Conservation (phyloP, 2,888 invertebrate species). For the Thumatha senex region DNA sequence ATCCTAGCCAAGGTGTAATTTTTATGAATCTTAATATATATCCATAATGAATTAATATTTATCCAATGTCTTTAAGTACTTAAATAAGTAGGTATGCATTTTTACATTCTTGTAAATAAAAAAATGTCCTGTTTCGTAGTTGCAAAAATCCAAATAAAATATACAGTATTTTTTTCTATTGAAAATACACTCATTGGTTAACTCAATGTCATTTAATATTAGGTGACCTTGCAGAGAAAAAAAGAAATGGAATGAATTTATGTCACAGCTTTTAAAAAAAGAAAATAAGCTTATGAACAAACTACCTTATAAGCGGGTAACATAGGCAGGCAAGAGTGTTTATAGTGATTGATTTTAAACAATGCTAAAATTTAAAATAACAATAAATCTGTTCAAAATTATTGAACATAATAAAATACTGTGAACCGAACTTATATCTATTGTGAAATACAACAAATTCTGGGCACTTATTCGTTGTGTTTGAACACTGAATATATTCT, state of each 20-base stretch:
- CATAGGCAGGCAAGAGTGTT: conserved; percentile 68
- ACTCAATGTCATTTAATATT: too few relatives aligned
- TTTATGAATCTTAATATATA: too few relatives aligned
- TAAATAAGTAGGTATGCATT: too few relatives aligned
- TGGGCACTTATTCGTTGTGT: conserved; percentile 67
- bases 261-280: conserved; percentile 13
- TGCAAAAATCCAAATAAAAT: too few relatives aligned
- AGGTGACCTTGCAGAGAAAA: not conserved
- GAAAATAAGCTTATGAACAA: conserved; percentile 46
- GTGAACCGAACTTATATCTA: conserved; percentile 62
- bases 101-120: too few relatives aligned
- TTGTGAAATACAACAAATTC: conserved; percentile 59
- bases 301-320: conserved; percentile 59
- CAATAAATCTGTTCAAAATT: conserved; percentile 55
- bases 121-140: too few relatives aligned
- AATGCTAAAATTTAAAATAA: conserved; percentile 37
- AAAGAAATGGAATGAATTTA: conserved; percentile 10
- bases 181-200: too few relatives aligned
- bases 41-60: too few relatives aligned
- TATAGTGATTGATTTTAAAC: conserved; percentile 43
- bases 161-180: too few relatives aligned
- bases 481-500: conserved; percentile 58
- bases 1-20: too few relatives aligned
- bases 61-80: too few relatives aligned
- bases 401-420: conserved; percentile 57